phyloP scores from a whole-genome alignment of 2,888 invertebrate genomes.

The Tridacna crocea region DNA sequence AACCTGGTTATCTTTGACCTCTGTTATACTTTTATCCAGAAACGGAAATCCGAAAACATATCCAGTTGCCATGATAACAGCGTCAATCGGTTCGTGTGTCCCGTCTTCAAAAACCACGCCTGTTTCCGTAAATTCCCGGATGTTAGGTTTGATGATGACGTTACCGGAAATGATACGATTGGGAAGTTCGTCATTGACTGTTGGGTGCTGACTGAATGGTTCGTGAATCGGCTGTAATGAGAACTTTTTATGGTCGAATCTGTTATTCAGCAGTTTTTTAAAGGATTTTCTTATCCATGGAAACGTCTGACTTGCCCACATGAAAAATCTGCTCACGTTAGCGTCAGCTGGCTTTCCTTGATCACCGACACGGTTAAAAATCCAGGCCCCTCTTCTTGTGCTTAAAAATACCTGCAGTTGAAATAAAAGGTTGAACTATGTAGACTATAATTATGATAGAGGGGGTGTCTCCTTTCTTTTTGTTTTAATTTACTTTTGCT shows the following conservation, averaged over 20 bases:
- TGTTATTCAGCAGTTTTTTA: constrained; percentile 69
- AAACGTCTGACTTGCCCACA: neutral
- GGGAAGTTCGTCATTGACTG: constrained; percentile 84
- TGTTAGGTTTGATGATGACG: constrained; percentile 80
- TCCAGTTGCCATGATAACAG: constrained; percentile 82
- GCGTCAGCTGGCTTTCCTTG: constrained; percentile 70
- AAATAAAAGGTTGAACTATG: constrained; percentile 13
- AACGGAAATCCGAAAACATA: constrained; percentile 85
- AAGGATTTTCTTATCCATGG: neutral
- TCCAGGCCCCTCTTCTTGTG: constrained; percentile 84
- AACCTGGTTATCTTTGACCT: constrained; percentile 78
- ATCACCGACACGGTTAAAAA: constrained; percentile 81
- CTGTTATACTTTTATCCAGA: constrained; percentile 77
- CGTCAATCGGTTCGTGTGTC: constrained; percentile 77
- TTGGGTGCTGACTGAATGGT: constrained; percentile 75
- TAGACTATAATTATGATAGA: neutral
- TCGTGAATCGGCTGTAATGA: constrained; percentile 83
- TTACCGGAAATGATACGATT: constrained; percentile 82
- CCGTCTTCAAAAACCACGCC: constrained; percentile 80
- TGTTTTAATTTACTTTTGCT: no score
- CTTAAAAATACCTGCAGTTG: constrained; percentile 83
- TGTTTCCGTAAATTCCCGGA: constrained; percentile 74
- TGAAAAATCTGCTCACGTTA: neutral
- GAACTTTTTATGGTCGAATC: constrained; percentile 83
- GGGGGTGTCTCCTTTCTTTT: no score